These are phyloP conservation scores for Glossosoma conforme DNA, from an alignment of 1,140 invertebrate species.

Conservation along the genomic window DNA sequence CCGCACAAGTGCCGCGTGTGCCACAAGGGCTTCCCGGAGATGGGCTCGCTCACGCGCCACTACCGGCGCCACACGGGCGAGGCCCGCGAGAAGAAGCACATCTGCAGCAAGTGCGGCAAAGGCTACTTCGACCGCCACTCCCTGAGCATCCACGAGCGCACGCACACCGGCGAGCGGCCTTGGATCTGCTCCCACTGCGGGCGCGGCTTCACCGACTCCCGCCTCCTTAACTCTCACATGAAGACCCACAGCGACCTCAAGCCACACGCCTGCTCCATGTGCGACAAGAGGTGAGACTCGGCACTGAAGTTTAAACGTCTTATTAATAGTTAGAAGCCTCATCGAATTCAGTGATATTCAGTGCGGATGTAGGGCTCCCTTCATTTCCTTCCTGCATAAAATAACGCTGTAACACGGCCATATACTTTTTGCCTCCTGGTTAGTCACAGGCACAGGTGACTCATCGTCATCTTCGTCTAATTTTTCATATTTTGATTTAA, in stretches of 20 bases:
- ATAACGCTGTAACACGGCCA: too few species aligned
- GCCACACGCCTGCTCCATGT: constrained; percentile 54
- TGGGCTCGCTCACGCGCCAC: constrained; percentile 36
- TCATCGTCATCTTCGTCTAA: too few species aligned
- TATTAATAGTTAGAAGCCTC: too few species aligned
- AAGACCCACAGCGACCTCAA: constrained; percentile 50
- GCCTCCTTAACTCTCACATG: constrained; percentile 49
- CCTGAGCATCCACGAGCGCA: constrained; percentile 57
- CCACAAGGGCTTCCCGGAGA: constrained; percentile 35
- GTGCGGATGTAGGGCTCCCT: too few species aligned
- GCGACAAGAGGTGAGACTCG: constrained; percentile 50
- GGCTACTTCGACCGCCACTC: constrained; percentile 54
- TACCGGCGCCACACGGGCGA: constrained; percentile 38
- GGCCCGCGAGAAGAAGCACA: constrained; percentile 35
- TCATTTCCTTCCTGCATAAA: too few species aligned
- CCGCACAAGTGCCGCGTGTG: constrained; percentile 37
- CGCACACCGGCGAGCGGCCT: constrained; percentile 64
- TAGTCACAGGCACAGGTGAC: too few species aligned
- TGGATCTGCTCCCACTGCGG: constrained; percentile 50
- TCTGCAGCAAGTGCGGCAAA: constrained; percentile 37
- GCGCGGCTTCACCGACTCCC: constrained; percentile 36
- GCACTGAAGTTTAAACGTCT: too few species aligned
- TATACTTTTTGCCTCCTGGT: too few species aligned
- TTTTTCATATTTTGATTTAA: too few species aligned
- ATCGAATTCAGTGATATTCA: too few species aligned